A percentile compares a stretch with the other conserved stretches of the same genome.
Conservation (phyloP, 2,888 invertebrate species). For the Folsomia candida region DNA sequence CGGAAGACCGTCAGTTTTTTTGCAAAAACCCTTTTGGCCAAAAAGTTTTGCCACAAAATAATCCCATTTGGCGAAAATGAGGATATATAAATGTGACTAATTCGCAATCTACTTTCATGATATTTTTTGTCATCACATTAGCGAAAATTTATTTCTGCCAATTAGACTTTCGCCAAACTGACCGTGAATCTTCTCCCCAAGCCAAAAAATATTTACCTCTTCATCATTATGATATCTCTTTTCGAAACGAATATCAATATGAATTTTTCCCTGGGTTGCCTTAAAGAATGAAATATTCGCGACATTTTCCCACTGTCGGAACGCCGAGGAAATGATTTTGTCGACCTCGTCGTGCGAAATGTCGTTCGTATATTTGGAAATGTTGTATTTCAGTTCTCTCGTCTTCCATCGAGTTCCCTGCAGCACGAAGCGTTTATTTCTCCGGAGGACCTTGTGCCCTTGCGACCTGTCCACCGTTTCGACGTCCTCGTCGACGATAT, state of each 20-base stretch:
- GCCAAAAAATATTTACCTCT: too few relatives aligned
- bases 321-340: slow-evolving; percentile 74
- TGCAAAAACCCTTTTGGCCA: too few relatives aligned
- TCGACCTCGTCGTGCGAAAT: slow-evolving; percentile 67
- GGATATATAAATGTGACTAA: too few relatives aligned
- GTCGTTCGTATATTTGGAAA: slow-evolving; percentile 79
- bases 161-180: too few relatives aligned
- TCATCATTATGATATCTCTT: slow-evolving; percentile 83
- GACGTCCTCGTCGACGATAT: neutral
- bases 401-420: slow-evolving; percentile 87
- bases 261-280: slow-evolving; percentile 59
- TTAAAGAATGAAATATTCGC: slow-evolving; percentile 74
- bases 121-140: too few relatives aligned
- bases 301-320: slow-evolving; percentile 80
- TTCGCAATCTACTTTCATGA: too few relatives aligned
- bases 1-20: too few relatives aligned
- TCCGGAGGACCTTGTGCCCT: neutral
- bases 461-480: neutral
- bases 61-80: too few relatives aligned
- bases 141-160: too few relatives aligned
- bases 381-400: slow-evolving; percentile 81
- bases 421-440: neutral
- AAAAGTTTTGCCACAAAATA: too few relatives aligned
- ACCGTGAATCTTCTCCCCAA: neutral
- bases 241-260: slow-evolving; percentile 77